phyloP scores from a whole-genome alignment of 2,888 invertebrate genomes.

The Augiades crinisus region DNA sequence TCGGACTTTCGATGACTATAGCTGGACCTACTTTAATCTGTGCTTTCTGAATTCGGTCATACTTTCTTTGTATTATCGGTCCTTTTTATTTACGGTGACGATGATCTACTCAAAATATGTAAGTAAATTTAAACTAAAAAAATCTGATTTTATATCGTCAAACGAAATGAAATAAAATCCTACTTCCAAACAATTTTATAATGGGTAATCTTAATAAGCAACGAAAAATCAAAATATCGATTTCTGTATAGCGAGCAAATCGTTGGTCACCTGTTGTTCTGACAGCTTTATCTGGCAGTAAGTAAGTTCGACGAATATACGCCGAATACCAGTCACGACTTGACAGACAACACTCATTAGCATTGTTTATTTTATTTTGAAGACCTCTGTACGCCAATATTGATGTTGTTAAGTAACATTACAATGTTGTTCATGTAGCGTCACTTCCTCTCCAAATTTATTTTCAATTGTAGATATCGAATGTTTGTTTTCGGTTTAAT shows the following conservation, averaged over 20 bases:
- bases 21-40: no score
- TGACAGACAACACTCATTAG: constrained; percentile 65
- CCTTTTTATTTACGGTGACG: no score
- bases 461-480: constrained; percentile 10
- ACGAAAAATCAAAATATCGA: no score
- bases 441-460: constrained; percentile 22
- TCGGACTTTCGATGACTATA: no score
- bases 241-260: not conserved
- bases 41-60: no score
- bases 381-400: constrained; percentile 36
- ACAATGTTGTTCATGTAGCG: constrained; percentile 20
- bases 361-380: constrained; percentile 65
- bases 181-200: no score
- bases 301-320: constrained; percentile 23
- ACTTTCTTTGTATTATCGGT: no score
- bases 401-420: constrained; percentile 24
- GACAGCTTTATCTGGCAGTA: constrained; percentile 4
- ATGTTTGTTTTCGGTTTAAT: constrained; percentile 9
- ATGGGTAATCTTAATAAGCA: no score
- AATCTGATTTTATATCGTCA: no score
- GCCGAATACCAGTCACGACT: constrained; percentile 47
- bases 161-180: no score
- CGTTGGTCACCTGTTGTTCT: not conserved
- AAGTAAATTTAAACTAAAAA: no score
- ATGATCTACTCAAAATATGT: no score